Evolutionary conservation across 2,888 invertebrate species (phyloP), one percentile per base, ranked within the genome.

Genomic region (Hydriomena furcata): DNA sequence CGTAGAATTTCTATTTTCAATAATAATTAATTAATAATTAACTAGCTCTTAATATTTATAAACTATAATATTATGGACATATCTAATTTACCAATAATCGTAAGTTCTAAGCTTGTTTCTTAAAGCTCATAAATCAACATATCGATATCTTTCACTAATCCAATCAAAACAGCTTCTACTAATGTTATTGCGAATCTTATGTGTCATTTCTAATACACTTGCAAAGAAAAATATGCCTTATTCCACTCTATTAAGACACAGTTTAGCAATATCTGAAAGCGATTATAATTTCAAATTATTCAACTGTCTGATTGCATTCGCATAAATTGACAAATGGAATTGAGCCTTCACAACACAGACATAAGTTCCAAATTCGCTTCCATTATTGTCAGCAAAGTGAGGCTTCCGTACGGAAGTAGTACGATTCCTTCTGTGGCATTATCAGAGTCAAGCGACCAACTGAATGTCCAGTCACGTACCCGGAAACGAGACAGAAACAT

Each of bases 111-210:
- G n/a, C n/a, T n/a, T n/a, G n/a, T n/a, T 17, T 41, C 7, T 31
- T 7, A 17, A 31, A 23, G 23, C 21, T n/a, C 13, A 8, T 37
- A 37, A 37, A 37, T 37, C 25, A 27, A 17, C 24, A 28, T n/a
- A 27, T 77, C 77, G 67, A 68, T 69, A 70, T 70, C 76, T 79
- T 80, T 80, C 79, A 79, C 79, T 81, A 80, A 78, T 76, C 79
- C 79, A 82, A 82, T 82, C 82, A 81, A 74, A 70, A n/a, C n/a
- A 68, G 70, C 67, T 67, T 71, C 65, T 72, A 76, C 77, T 79
- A 79, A 80, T n/a, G n/a, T n/a, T n/a, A 80, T 79, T 81, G 81
- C 81, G 79, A 76, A 78, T 75, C 35, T 23, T 35, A 23, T 23
- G 17, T 37, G 27, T n/a, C 17, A 13, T 17, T 17, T 37, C 5